phyloP scores from a whole-genome alignment of 2,797 vertebrate species.

The Chelmon rostratus region DNA sequence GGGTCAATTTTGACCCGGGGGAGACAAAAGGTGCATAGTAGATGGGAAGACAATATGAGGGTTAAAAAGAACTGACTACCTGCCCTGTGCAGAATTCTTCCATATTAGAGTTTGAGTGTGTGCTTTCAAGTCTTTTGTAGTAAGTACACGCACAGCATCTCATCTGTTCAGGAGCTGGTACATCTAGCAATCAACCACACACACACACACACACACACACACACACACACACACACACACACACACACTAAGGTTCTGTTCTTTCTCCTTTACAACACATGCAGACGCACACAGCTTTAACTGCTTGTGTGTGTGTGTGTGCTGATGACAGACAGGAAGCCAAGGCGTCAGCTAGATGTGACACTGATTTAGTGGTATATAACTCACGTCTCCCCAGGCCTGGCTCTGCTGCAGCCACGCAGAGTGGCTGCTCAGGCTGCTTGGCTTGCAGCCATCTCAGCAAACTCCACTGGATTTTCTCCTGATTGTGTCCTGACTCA shows the following conservation, averaged over 20 bases:
- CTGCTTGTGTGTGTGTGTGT: slow-evolving; percentile 34
- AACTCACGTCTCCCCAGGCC: slow-evolving; percentile 58
- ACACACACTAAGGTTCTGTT: slow-evolving; percentile 6
- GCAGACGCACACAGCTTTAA: slow-evolving; percentile 20
- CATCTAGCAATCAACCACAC: neutral
- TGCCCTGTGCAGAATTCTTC: neutral
- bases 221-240: slow-evolving; percentile 7
- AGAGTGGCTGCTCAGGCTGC: slow-evolving; percentile 30
- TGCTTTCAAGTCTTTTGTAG: neutral
- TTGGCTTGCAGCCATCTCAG: slow-evolving; percentile 53
- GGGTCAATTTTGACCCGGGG: too few relatives aligned
- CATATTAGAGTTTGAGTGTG: neutral
- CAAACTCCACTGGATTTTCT: slow-evolving; percentile 52
- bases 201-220: slow-evolving; percentile 13
- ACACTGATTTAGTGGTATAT: slow-evolving; percentile 70
- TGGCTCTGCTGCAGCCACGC: slow-evolving; percentile 28
- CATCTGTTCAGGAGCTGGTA: neutral
- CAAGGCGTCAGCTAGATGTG: slow-evolving; percentile 63
- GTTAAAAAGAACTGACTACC: too few relatives aligned
- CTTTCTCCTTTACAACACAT: slow-evolving; percentile 4
- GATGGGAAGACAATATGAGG: too few relatives aligned
- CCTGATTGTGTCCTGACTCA: slow-evolving; percentile 50
- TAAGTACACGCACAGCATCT: too few relatives aligned
- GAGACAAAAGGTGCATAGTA: too few relatives aligned
- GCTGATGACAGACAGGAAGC: slow-evolving; percentile 51